phyloP scores from a whole-genome alignment of 2,888 invertebrate genomes.

The Pyrrhosoma nymphula region DNA sequence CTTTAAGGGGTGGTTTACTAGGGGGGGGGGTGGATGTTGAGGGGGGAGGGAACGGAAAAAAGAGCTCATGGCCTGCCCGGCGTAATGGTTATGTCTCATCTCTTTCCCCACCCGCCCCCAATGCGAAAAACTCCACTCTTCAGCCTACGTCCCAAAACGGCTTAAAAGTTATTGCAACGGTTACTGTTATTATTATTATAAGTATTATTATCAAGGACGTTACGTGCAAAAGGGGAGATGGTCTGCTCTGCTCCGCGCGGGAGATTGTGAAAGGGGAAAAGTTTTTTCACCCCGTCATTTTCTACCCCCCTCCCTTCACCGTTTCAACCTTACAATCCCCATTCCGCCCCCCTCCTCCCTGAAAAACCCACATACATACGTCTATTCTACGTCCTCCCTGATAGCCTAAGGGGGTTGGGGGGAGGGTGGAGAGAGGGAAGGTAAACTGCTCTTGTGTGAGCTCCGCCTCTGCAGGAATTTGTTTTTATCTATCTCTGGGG shows the following conservation, averaged over 20 bases:
- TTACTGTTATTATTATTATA: conserved; percentile 67
- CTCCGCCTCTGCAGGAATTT: conserved; percentile 3
- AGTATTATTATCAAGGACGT: conserved; percentile 64
- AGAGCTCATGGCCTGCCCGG: conserved; percentile 57
- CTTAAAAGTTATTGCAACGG: conserved; percentile 66
- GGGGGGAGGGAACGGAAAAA: background rate
- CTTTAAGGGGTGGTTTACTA: background rate
- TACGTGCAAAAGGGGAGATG: conserved; percentile 33
- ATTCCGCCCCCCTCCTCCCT: background rate
- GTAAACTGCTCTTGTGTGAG: background rate
- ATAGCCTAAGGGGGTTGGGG: background rate
- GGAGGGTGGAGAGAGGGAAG: background rate
- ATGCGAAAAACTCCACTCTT: conserved; percentile 46
- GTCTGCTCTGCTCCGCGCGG: background rate
- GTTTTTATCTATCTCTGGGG: conserved; percentile 25
- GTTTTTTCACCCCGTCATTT: background rate
- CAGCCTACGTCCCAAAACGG: conserved; percentile 57
- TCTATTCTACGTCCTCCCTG: background rate
- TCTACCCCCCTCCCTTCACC: background rate
- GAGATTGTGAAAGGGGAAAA: conserved; percentile 34
- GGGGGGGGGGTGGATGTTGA: background rate
- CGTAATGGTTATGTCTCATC: conserved; percentile 54
- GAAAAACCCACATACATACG: background rate
- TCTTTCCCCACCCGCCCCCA: background rate
- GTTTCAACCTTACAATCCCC: background rate